Evolutionary conservation across 2,113 vertebrate genomes (phyloP).

Genomic region (Chamaetylas fuelleborni): DNA sequence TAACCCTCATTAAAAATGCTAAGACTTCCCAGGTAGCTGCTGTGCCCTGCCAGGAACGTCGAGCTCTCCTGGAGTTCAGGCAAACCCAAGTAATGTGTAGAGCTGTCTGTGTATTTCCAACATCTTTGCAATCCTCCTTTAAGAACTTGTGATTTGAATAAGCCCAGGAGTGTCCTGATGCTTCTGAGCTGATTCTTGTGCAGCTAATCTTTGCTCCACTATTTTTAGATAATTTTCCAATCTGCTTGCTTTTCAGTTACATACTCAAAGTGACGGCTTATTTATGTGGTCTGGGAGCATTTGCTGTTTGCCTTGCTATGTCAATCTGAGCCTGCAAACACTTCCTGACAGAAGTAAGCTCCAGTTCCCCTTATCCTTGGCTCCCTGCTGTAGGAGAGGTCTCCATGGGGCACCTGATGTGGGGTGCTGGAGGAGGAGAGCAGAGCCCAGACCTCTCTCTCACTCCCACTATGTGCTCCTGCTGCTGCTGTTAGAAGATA

Average conservation of each 20-base stretch:
- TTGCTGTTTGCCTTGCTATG: not conserved
- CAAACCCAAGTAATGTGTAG: not conserved
- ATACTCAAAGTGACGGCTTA: not conserved
- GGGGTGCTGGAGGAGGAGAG: not conserved
- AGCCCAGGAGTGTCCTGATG: conserved; percentile 26
- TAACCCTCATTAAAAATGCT: conserved; percentile 20
- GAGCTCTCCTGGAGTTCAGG: not conserved
- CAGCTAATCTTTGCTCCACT: conserved; percentile 49
- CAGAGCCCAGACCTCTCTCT: not conserved
- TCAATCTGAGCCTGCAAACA: not conserved
- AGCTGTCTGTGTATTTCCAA: not conserved
- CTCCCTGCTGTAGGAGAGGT: not conserved
- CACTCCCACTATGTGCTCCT: rapidly evolving
- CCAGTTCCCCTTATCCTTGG: not conserved
- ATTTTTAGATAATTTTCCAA: conserved; percentile 47
- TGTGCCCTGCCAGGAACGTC: not conserved
- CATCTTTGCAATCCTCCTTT: not conserved
- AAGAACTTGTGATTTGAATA: conserved; percentile 28
- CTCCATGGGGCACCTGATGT: rapidly evolving
- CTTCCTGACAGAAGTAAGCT: not conserved
- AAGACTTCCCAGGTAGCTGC: not conserved
- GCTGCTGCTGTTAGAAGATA: rapidly evolving
- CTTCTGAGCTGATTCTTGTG: conserved; percentile 29
- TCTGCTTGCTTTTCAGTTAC: conserved; percentile 15
- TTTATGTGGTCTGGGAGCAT: not conserved